Conservation (phyloP, 2,797 vertebrate genomes). For the Helicolenus hilgendorfi region DNA sequence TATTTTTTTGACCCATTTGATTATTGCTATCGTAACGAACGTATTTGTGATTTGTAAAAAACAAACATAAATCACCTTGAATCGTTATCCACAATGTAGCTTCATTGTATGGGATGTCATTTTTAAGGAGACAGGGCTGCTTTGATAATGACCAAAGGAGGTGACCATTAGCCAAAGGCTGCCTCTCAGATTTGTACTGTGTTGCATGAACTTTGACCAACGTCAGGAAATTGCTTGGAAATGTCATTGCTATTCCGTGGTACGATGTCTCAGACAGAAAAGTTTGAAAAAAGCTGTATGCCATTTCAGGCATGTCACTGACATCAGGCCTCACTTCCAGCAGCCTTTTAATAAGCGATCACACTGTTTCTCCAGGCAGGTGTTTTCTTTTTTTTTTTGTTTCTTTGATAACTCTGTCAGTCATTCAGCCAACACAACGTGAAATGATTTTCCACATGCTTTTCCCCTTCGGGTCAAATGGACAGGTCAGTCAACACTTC, state of each 20-base stretch:
- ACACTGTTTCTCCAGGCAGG: slow-evolving; percentile 59
- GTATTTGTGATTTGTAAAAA: neutral
- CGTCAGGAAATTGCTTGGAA: slow-evolving; percentile 86
- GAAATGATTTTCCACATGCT: slow-evolving; percentile 44
- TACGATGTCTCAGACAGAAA: slow-evolving; percentile 56
- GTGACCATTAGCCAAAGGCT: slow-evolving; percentile 78
- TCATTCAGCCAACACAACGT: slow-evolving; percentile 68
- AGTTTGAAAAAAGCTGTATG: slow-evolving; percentile 62
- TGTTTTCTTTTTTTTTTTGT: slow-evolving; percentile 55
- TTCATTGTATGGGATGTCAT: neutral
- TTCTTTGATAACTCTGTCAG: slow-evolving; percentile 88
- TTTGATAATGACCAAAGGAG: slow-evolving; percentile 50
- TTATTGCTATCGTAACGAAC: too few relatives aligned
- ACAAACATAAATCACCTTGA: neutral
- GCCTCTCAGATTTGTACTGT: slow-evolving; percentile 71
- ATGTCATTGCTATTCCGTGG: slow-evolving; percentile 80
- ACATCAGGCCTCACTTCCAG: slow-evolving; percentile 76
- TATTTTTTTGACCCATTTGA: neutral
- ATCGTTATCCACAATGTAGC: neutral
- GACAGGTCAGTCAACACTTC: slow-evolving; percentile 28
- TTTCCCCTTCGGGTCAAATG: slow-evolving; percentile 18
- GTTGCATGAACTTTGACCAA: slow-evolving; percentile 82
- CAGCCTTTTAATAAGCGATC: slow-evolving; percentile 74
- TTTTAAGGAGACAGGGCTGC: neutral
- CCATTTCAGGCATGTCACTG: slow-evolving; percentile 79